Conservation (phyloP, 2,113 vertebrate species). For the Balaeniceps rex region DNA sequence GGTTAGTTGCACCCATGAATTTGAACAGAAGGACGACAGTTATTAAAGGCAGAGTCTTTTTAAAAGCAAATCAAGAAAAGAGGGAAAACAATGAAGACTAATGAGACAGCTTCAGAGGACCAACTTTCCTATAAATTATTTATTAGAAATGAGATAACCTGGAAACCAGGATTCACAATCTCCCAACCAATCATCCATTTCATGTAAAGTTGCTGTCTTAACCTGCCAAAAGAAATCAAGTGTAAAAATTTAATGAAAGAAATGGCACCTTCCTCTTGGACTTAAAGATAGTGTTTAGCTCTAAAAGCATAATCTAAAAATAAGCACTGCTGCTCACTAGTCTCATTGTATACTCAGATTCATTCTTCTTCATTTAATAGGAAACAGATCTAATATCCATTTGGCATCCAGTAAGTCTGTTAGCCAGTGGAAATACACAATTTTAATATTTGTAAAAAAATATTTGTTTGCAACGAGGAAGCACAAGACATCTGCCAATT, state of each 20-base stretch:
- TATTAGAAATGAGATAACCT: slow-evolving; percentile 56
- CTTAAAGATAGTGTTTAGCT: slow-evolving; percentile 35
- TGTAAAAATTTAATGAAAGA: slow-evolving; percentile 57
- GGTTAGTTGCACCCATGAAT: not conserved
- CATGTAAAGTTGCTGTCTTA: slow-evolving; percentile 50
- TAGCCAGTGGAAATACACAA: not conserved
- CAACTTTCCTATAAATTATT: slow-evolving; percentile 46
- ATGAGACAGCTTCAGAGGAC: slow-evolving; percentile 29
- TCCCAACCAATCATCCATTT: slow-evolving; percentile 50
- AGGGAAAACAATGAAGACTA: slow-evolving; percentile 16
- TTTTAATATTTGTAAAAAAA: not conserved
- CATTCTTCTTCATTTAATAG: slow-evolving; percentile 49
- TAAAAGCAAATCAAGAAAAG: slow-evolving; percentile 14
- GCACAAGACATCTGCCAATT: slow-evolving; percentile 3
- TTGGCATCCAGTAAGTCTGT: not conserved
- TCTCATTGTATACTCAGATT: slow-evolving; percentile 9
- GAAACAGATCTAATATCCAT: not conserved
- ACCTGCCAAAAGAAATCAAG: slow-evolving; percentile 59
- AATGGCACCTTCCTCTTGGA: slow-evolving; percentile 35
- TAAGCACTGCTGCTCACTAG: slow-evolving; percentile 23
- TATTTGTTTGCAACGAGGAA: not conserved
- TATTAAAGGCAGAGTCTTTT: not conserved
- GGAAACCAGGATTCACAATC: slow-evolving; percentile 44
- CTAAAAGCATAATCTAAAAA: slow-evolving; percentile 57
- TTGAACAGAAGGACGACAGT: not conserved